Evolutionary conservation across 2,888 invertebrate genomes (phyloP), one percentile per base, ranked within the genome.

Genomic region (Drosophila rellima): DNA sequence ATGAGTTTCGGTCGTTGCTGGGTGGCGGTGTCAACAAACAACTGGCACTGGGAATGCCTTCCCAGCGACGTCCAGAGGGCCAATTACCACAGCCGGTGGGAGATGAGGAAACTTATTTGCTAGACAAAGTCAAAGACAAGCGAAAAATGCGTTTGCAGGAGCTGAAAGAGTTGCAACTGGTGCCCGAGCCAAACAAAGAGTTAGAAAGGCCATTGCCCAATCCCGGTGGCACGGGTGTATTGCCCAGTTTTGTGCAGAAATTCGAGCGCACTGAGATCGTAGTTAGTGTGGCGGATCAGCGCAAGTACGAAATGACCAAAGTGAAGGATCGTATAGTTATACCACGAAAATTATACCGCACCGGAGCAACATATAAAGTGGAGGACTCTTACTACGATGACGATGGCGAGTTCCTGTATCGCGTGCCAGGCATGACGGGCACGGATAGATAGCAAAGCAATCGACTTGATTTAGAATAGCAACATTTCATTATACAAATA

Each of bases 301-400:
- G 80, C 1, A 90, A 88, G 55, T 92, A 86, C 50, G 91, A 90
- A 60, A 90, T 92, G 64, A 77, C 68, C 1, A 75, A 69, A 23
- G 69, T 90, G 0, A 91, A 92, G 68, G 94, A 95, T 71, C 93
- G 93, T 85, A 96, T 97, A 70, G 93, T 93, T 76, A 96, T 97
- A 72, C 96, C 97, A 3, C 94, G 94, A 79, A 94, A 94, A 55
- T 93, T 94, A 35, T 94, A 94, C 78, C 94, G 94, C 78, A 92
- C 91, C 83, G 95, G 95, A 26, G 94, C 94, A 44, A 95, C 95
- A 8, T 97, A 96, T 88, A 95, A 95, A 92, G 93, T 96, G 0
- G 94, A 95, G 73, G 96, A 97, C 92, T 95, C 96, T 82, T 97
- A 95, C 91, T 97, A 97, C 92, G 96, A 96, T 89, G 94, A 95